Evolutionary conservation across 2,888 invertebrate species (phyloP).

Genomic region (Peribatodes rhomboidaria): DNA sequence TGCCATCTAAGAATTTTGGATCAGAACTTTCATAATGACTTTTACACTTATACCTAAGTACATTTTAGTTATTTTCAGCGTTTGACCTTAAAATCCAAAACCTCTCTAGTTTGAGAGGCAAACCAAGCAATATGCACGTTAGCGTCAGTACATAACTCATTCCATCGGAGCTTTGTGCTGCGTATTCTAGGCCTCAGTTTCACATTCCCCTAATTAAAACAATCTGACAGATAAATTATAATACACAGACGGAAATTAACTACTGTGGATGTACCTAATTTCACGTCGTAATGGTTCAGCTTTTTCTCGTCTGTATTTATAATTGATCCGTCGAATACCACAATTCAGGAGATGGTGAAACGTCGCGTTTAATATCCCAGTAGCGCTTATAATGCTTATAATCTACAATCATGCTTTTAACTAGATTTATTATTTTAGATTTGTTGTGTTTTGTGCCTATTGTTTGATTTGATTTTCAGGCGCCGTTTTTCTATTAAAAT

Average conservation of each 20-base stretch:
- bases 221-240: constrained; percentile 40
- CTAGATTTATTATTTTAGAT: constrained; percentile 13
- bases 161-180: constrained; percentile 38
- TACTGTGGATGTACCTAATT: not conserved
- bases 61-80: no score
- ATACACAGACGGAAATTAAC: not conserved
- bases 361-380: constrained; percentile 29
- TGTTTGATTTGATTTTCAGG: constrained; percentile 71
- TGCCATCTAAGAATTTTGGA: no score
- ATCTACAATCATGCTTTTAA: constrained; percentile 42
- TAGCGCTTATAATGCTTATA: constrained; percentile 50
- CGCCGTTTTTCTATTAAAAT: constrained; percentile 69
- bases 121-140: constrained; percentile 82
- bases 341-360: constrained; percentile 39
- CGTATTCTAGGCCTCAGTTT: constrained; percentile 28
- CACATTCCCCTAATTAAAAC: constrained; percentile 41
- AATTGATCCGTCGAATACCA: constrained; percentile 26
- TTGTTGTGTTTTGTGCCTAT: constrained; percentile 64
- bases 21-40: no score
- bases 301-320: constrained; percentile 23
- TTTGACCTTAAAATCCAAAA: no score
- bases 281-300: not conserved
- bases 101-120: constrained; percentile 43
- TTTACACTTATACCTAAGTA: no score
- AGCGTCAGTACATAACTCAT: constrained; percentile 48